A percentile compares a stretch with the other conserved stretches of the same genome.
Conservation (phyloP, 1,140 invertebrate genomes). For the Brachionus angularis region DNA sequence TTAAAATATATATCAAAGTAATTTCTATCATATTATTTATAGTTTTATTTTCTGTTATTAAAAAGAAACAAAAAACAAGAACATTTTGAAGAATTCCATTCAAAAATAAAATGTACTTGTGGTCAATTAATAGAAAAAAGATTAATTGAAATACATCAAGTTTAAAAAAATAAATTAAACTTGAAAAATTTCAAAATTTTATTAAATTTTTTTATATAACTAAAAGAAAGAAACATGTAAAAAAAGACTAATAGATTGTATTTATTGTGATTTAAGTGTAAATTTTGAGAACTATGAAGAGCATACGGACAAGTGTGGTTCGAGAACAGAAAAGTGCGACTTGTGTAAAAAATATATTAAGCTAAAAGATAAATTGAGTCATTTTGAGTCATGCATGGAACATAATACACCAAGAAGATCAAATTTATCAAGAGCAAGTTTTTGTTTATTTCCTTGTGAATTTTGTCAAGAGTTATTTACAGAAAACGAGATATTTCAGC, state of each 20-base stretch:
- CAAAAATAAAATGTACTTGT: conserved; percentile 8
- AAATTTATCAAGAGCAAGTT: not conserved
- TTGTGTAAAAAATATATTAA: conserved; percentile 21
- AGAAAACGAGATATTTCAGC: too few relatives aligned
- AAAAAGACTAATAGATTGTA: conserved; percentile 7
- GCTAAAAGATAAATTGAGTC: not conserved
- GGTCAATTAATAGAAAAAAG: not conserved
- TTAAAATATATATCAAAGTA: too few relatives aligned
- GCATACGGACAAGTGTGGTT: not conserved
- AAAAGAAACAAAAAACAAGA: conserved; percentile 4
- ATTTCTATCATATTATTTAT: too few relatives aligned
- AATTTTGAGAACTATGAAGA: not conserved
- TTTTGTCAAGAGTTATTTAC: too few relatives aligned
- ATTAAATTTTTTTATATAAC: too few relatives aligned
- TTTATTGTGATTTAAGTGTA: not conserved
- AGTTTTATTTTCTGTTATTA: not conserved
- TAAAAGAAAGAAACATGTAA: not conserved
- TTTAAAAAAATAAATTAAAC: not conserved
- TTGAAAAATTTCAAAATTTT: not conserved
- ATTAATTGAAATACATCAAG: not conserved
- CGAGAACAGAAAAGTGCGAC: conserved; percentile 3
- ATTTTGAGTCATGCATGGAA: not conserved
- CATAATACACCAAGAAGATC: not conserved
- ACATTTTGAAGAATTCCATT: conserved; percentile 14
- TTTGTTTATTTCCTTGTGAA: conserved; percentile 18